Evolutionary conservation across 2,888 invertebrate genomes (phyloP).

Genomic region (Bruchidius siliquastri): DNA sequence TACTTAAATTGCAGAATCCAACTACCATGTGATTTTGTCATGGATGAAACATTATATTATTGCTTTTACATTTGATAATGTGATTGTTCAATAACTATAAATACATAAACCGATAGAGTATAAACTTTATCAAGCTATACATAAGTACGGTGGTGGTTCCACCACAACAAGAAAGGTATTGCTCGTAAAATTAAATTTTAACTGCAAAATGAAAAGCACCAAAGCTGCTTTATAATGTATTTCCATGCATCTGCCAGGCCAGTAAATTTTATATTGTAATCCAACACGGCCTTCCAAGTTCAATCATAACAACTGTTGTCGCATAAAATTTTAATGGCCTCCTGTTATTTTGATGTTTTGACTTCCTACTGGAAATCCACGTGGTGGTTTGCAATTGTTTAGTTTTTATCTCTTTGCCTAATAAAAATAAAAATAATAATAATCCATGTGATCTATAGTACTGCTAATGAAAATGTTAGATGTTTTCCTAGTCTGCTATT

Average conservation of each 20-base stretch:
- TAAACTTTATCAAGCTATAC: background rate
- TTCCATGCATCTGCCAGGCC: background rate
- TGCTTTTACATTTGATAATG: too few species aligned
- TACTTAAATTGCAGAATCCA: too few species aligned
- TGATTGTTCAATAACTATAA: background rate
- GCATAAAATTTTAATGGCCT: background rate
- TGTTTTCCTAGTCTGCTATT: too few species aligned
- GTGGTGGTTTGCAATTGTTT: background rate
- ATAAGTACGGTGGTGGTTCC: background rate
- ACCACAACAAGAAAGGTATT: background rate
- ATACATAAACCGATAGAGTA: background rate
- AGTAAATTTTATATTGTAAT: background rate
- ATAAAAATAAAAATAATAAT: too few species aligned
- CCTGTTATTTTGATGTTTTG: background rate
- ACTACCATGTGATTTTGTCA: too few species aligned
- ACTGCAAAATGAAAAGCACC: background rate
- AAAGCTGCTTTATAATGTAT: background rate
- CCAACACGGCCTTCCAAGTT: background rate
- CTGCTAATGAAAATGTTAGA: too few species aligned
- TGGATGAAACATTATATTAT: too few species aligned
- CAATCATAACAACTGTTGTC: background rate
- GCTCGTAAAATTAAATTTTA: background rate
- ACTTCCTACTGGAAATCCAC: background rate
- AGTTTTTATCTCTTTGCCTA: background rate
- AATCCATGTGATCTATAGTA: too few species aligned